Percentiles rank a stretch among this genome's conserved stretches.
These are phyloP conservation scores for Nasonia giraulti DNA, from an alignment of 1,140 invertebrate genomes.

Conservation along the genomic window DNA sequence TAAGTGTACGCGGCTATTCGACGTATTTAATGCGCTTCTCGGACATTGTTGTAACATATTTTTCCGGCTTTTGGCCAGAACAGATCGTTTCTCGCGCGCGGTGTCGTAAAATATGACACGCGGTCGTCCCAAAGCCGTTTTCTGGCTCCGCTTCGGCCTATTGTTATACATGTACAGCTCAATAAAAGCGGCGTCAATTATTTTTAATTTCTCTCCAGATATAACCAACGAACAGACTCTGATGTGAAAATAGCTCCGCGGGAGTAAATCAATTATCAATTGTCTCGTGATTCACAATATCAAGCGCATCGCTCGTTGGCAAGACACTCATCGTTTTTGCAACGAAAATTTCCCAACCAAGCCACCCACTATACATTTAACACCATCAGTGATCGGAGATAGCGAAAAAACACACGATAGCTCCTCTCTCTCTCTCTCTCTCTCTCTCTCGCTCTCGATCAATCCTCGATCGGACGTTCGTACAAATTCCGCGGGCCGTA, in stretches of 20 bases:
- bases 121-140: not conserved
- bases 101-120: not conserved
- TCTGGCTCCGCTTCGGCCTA: not conserved
- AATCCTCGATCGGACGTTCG: not conserved
- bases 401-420: not conserved
- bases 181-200: not conserved
- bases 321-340: no score
- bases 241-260: not conserved
- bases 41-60: not conserved
- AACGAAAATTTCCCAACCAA: not conserved
- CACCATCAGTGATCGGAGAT: not conserved
- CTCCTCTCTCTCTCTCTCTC: not conserved
- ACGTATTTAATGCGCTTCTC: not conserved
- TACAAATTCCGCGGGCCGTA: not conserved
- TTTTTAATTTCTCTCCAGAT: not conserved
- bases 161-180: not conserved
- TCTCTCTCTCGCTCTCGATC: not conserved
- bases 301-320: no score
- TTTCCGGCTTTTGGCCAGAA: not conserved
- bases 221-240: not conserved
- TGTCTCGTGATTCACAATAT: no score
- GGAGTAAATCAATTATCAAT: not conserved
- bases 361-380: not conserved
- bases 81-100: not conserved
- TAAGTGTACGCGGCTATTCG: not conserved